These are phyloP conservation scores for Eupelmus urozonus DNA, from an alignment of 2,888 invertebrate genomes.

Conservation along the genomic window DNA sequence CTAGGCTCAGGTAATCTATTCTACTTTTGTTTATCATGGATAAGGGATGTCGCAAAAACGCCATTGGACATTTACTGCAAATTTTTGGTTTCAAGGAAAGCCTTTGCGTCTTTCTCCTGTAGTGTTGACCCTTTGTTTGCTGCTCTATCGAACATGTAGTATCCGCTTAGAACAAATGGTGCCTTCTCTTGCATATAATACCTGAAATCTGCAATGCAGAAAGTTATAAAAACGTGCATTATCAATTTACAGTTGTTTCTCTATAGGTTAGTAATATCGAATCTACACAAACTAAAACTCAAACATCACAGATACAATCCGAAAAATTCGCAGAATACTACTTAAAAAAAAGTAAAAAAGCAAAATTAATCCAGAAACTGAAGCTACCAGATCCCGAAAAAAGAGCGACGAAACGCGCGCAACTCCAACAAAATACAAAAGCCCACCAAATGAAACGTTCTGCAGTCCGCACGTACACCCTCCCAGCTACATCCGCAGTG, in stretches of 20 bases:
- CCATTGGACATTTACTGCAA: constrained; percentile 49
- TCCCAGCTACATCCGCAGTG: too few species aligned
- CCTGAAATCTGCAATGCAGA: constrained; percentile 48
- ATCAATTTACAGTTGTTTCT: neutral
- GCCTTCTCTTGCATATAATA: constrained; percentile 20
- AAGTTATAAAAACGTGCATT: neutral
- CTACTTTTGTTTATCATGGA: constrained; percentile 40
- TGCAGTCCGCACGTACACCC: too few species aligned
- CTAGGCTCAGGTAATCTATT: constrained; percentile 39
- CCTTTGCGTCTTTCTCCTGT: neutral
- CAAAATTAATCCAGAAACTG: neutral
- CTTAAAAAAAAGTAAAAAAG: neutral
- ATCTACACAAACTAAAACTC: neutral
- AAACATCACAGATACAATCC: neutral
- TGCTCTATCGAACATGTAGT: too few species aligned
- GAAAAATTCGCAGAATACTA: neutral
- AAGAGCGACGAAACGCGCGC: too few species aligned
- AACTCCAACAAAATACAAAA: too few species aligned
- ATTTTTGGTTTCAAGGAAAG: neutral
- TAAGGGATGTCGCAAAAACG: constrained; percentile 42
- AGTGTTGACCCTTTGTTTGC: too few species aligned
- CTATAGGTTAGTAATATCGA: constrained; percentile 17
- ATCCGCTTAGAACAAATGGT: constrained; percentile 25
- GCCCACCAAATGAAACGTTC: too few species aligned
- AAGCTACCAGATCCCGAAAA: too few species aligned